Evolutionary conservation across 1,140 invertebrate species (phyloP), one percentile per base, ranked within the genome.

Genomic region (Hycleus cichorii): DNA sequence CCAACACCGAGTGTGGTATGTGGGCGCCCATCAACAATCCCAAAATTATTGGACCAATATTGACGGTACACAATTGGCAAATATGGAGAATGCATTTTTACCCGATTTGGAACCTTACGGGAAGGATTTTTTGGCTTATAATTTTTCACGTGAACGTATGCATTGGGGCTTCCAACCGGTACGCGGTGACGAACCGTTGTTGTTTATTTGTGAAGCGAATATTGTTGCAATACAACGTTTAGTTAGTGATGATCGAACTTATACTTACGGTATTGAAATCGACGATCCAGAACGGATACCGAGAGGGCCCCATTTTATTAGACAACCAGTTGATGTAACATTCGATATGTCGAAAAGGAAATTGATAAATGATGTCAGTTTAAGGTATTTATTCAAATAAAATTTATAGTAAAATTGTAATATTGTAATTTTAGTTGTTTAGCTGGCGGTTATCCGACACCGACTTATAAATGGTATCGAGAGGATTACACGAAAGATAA

Each of bases 381-480:
- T 94, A 2, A 87, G 84, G 64, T 67, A 60, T 46, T 6, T 10
- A 9, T 6, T 50, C 18, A 18, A 1, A 18, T 18, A 18, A 18
- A 18, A 18, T 18, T 18, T 18, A 18, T 18, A 18, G 1, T 18
- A 18, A 18, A 18, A 18, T 18, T 18, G 18, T 18, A 18, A 18
- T 18, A 18, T 18, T 2, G 18, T 39, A 42, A 39, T 12, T 71
- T 47, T 47, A 79, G 81, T 64, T 97, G 93, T 75, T 76, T 91
- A 52, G 93, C 93, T 58, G 86, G 85, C 47, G 94, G 91, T 2
- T 96, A 89, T 76, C 95, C 95, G 3, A 82, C 89, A 9, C 91
- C 94, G 0, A 86, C 83, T 4, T 98, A 97, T 72, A 82, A 88
- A 69, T 97, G 94, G 94, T 97, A 83, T 68, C 86, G 87, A 67